phyloP scores from a whole-genome alignment of 2,888 invertebrate genomes.

The Hypena proboscidalis region DNA sequence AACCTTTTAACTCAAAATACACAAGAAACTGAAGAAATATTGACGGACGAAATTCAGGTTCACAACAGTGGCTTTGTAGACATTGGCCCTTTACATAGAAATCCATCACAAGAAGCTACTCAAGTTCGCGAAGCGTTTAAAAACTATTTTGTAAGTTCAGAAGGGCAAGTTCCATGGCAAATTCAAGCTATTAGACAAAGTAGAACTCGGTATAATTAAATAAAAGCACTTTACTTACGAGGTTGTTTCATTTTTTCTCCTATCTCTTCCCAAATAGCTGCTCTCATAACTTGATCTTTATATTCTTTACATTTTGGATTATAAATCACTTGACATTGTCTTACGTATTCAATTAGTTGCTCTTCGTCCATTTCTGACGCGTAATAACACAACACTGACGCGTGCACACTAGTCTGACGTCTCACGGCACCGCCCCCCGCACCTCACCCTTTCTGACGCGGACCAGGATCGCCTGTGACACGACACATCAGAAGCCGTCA shows the following conservation, averaged over 20 bases:
- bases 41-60: background rate
- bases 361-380: slow-evolving; percentile 14
- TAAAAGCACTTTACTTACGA: slow-evolving; percentile 12
- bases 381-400: slow-evolving; percentile 5
- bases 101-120: slow-evolving; percentile 23
- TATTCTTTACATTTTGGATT: background rate
- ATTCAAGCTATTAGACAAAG: slow-evolving; percentile 21
- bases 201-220: slow-evolving; percentile 20
- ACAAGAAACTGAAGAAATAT: slow-evolving; percentile 10
- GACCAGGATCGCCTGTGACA: slow-evolving; percentile 14
- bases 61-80: slow-evolving; percentile 2
- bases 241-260: slow-evolving; percentile 3
- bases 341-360: background rate
- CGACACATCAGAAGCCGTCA: slow-evolving; percentile 5
- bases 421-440: background rate
- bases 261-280: background rate
- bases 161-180: slow-evolving; percentile 31
- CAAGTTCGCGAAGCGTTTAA: slow-evolving; percentile 29
- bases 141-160: slow-evolving; percentile 19
- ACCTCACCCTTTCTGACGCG: slow-evolving; percentile 7
- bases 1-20: slow-evolving; percentile 15
- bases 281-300: background rate
- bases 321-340: background rate
- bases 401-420: slow-evolving; percentile 9
- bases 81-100: slow-evolving; percentile 15